Evolutionary conservation across 2,888 invertebrate genomes (phyloP).

Genomic region (Ischnus inquisitorius): DNA sequence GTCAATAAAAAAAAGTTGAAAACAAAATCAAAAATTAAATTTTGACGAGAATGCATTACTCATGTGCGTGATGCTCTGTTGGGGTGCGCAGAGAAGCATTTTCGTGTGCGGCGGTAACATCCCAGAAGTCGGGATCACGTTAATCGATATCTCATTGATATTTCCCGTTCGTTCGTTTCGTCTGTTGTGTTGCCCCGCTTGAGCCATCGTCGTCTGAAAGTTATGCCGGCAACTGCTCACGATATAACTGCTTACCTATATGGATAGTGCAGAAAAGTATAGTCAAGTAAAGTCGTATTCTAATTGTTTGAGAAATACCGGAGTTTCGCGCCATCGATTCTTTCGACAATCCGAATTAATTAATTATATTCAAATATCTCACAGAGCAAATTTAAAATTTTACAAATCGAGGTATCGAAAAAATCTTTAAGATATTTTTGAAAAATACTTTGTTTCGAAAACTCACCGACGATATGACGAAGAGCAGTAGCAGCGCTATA

Average conservation of each 20-base stretch:
- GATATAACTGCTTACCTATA: conserved; percentile 79
- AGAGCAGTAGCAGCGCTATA: conserved; percentile 78
- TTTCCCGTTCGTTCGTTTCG: conserved; percentile 71
- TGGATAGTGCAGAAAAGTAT: not conserved
- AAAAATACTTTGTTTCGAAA: conserved; percentile 3
- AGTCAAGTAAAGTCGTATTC: not conserved
- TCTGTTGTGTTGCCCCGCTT: conserved; percentile 66
- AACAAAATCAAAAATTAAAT: not conserved
- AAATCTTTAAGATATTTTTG: not conserved
- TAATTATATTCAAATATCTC: not conserved
- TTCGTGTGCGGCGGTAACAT: conserved; percentile 79
- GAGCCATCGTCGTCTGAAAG: conserved; percentile 74
- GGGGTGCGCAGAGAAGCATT: conserved; percentile 80
- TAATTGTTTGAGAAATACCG: not conserved
- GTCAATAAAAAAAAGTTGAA: not conserved
- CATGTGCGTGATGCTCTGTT: conserved; percentile 78
- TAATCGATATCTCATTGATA: conserved; percentile 81
- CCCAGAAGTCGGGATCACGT: conserved; percentile 80
- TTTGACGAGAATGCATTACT: conserved; percentile 74
- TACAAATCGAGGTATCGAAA: not conserved
- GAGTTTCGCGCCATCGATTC: not conserved
- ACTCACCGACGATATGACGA: conserved; percentile 80
- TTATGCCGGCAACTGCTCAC: conserved; percentile 79
- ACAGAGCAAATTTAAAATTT: too few species aligned
- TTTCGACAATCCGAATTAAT: not conserved